Evolutionary conservation across 2,113 vertebrate genomes (phyloP).

Genomic region (Gymnocephalus cernua): DNA sequence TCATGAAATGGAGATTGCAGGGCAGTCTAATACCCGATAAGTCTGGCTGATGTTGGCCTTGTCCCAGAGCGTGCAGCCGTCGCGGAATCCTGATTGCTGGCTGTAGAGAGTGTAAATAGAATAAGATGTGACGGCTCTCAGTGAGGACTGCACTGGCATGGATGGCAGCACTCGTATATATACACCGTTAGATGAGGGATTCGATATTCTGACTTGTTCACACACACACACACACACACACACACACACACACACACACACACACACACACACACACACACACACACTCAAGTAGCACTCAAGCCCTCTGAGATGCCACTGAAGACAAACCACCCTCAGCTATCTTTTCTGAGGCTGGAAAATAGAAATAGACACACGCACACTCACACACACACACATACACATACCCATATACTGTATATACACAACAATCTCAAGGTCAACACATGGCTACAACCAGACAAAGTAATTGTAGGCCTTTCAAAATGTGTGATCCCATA

Average conservation of each 20-base stretch:
- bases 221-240: constrained; percentile 13
- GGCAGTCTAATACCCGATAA: constrained; percentile 69
- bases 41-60: constrained; percentile 63
- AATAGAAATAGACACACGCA: background rate
- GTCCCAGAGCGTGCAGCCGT: constrained; percentile 31
- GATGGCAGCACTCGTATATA: constrained; percentile 29
- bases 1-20: constrained; percentile 79
- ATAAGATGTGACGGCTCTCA: constrained; percentile 55
- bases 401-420: background rate
- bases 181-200: constrained; percentile 42
- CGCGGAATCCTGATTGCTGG: constrained; percentile 58
- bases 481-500: constrained; percentile 12
- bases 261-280: background rate
- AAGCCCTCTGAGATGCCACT: background rate
- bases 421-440: constrained; percentile 41
- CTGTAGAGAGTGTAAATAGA: constrained; percentile 55
- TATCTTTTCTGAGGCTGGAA: background rate
- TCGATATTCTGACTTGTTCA: constrained; percentile 39
- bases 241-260: constrained; percentile 10
- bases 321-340: constrained; percentile 36
- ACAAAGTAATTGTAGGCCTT: constrained; percentile 27
- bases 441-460: constrained; percentile 34
- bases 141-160: constrained; percentile 37
- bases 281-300: background rate
- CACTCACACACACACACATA: background rate